Evolutionary conservation across 2,113 vertebrate species (phyloP).

Genomic region (Machaerirhynchus nigripectus): DNA sequence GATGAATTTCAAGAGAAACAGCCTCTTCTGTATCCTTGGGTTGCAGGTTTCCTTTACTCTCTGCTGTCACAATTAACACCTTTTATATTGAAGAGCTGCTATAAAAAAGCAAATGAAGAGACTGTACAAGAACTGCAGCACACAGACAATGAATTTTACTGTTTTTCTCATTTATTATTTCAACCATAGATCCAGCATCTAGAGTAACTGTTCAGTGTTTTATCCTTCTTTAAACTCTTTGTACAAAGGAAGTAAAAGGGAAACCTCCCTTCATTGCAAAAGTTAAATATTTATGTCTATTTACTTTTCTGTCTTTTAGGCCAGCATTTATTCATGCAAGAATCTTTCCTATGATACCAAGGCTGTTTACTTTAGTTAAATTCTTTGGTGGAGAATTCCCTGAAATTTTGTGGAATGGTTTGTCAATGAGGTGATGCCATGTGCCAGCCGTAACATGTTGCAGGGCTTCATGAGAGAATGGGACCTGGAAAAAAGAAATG

Average conservation of each 20-base stretch:
- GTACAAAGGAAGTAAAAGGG: not conserved
- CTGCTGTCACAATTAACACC: not conserved
- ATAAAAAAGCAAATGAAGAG: not conserved
- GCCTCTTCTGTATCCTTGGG: not conserved
- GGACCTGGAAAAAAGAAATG: not conserved
- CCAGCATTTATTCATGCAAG: not conserved
- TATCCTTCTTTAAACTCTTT: not conserved
- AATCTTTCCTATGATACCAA: not conserved
- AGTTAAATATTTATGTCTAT: not conserved
- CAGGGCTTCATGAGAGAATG: not conserved
- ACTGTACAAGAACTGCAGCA: not conserved
- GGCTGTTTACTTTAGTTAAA: not conserved
- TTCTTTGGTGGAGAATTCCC: not conserved
- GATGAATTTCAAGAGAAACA: not conserved
- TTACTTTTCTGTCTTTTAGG: not conserved
- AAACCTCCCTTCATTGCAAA: not conserved
- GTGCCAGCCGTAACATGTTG: not conserved
- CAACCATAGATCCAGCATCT: not conserved
- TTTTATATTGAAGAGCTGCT: not conserved
- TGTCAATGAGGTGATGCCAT: not conserved
- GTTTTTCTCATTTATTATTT: not conserved
- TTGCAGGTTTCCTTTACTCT: not conserved
- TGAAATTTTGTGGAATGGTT: accelerated
- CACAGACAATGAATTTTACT: not conserved
- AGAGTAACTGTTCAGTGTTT: not conserved